Conservation (phyloP, 2,113 vertebrate species). For the Cygnus atratus region DNA sequence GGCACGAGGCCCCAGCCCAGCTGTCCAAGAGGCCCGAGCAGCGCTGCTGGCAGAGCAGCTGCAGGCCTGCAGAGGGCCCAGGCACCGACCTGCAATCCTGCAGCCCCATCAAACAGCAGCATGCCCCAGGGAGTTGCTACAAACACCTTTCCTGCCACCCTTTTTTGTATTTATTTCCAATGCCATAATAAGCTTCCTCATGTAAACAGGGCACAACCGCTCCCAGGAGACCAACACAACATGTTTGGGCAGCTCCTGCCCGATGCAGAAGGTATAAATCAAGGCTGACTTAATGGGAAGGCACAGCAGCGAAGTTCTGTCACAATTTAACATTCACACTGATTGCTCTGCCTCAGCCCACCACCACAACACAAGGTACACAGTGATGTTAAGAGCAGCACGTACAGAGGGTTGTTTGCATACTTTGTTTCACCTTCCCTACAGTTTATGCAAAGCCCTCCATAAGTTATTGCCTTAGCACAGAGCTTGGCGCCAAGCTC, state of each 20-base stretch:
- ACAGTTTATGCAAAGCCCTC: neutral
- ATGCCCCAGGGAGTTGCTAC: accelerated
- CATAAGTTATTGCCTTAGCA: no score
- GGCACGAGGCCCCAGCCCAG: neutral
- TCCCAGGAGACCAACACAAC: neutral
- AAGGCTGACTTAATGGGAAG: neutral
- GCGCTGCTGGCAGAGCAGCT: neutral
- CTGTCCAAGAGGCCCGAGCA: neutral
- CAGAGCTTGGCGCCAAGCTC: neutral
- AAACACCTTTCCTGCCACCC: neutral
- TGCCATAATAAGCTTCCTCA: neutral
- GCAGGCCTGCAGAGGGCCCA: neutral
- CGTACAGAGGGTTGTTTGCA: accelerated
- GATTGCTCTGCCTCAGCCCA: neutral
- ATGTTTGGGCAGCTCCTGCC: neutral
- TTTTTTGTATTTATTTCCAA: neutral
- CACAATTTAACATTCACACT: accelerated
- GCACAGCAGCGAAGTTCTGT: neutral
- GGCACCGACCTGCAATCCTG: accelerated
- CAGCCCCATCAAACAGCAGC: neutral
- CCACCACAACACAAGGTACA: neutral
- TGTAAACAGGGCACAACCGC: neutral
- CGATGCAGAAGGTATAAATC: accelerated
- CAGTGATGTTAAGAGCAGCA: accelerated
- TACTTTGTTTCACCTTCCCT: neutral